Conservation (phyloP, 2,888 invertebrate genomes). For the Eristalis arbustorum region DNA sequence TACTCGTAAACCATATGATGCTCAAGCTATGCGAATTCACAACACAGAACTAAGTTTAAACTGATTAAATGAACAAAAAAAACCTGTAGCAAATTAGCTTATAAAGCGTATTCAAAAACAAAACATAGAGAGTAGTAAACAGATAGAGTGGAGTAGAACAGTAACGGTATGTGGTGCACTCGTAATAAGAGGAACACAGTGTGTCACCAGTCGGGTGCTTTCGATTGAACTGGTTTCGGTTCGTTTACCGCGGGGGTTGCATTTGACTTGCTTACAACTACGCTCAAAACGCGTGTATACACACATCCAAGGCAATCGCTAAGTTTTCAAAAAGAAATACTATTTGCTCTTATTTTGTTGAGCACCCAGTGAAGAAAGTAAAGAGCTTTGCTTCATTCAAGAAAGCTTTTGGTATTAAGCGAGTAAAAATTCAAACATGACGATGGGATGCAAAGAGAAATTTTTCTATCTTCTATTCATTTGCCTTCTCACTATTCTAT, state of each 20-base stretch:
- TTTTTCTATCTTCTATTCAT: background rate
- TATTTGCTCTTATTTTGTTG: conserved; percentile 31
- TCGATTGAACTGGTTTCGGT: conserved; percentile 49
- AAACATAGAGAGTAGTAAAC: conserved; percentile 30
- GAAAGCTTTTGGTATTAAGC: conserved; percentile 26
- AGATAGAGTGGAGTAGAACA: conserved; percentile 45
- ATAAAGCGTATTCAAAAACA: conserved; percentile 3
- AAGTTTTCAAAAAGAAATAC: conserved; percentile 27
- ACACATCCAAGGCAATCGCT: conserved; percentile 4
- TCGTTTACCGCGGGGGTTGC: conserved; percentile 41
- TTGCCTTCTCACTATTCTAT: background rate
- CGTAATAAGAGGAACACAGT: conserved; percentile 28
- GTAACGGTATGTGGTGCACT: conserved; percentile 50
- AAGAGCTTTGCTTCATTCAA: conserved; percentile 32
- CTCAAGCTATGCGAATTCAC: background rate
- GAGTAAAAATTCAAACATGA: background rate
- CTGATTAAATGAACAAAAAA: background rate
- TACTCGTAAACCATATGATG: background rate
- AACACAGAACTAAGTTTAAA: background rate
- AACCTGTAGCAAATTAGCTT: background rate
- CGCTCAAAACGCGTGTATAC: conserved; percentile 19
- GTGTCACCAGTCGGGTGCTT: conserved; percentile 36
- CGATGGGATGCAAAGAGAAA: background rate
- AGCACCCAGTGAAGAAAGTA: background rate
- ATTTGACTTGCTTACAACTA: conserved; percentile 26